A percentile compares a stretch with the other conserved stretches of the same genome.
Evolutionary conservation across 2,888 invertebrate genomes (phyloP).

Genomic region (Leucoptera coffeella): DNA sequence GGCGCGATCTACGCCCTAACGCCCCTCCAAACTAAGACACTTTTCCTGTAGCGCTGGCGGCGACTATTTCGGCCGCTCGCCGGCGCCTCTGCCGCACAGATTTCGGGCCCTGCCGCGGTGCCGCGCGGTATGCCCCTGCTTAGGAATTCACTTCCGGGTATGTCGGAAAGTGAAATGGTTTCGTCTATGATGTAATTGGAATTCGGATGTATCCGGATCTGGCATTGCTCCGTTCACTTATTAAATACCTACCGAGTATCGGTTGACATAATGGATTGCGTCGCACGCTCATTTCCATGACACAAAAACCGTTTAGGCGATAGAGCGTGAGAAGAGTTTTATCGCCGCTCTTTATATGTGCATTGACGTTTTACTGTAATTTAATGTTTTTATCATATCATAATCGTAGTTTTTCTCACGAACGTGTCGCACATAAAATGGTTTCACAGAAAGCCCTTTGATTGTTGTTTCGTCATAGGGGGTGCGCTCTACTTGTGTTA

Average conservation of each 20-base stretch:
- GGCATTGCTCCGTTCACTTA: conserved; percentile 46
- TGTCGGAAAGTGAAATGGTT: conserved; percentile 53
- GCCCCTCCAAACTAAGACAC: conserved; percentile 28
- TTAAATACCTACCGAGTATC: conserved; percentile 41
- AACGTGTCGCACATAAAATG: no score
- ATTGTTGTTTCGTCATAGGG: no score
- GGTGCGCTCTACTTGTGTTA: no score
- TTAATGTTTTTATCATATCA: no score
- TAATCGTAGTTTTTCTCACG: no score
- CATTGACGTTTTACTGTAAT: no score
- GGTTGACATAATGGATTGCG: conserved; percentile 39
- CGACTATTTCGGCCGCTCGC: conserved; percentile 7
- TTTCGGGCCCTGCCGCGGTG: no score
- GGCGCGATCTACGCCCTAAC: conserved; percentile 35
- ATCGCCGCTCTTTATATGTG: no score
- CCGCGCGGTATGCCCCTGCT: conserved; percentile 47
- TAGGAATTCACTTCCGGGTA: conserved; percentile 54
- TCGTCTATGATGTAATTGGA: conserved; percentile 53
- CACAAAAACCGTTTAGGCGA: conserved; percentile 20
- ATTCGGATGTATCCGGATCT: conserved; percentile 52
- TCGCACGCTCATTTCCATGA: conserved; percentile 19
- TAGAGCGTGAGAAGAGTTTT: no score
- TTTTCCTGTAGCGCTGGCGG: conserved; percentile 28
- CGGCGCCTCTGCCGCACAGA: conserved; percentile 19
- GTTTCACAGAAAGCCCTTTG: no score